phyloP scores from a whole-genome alignment of 1,140 invertebrate genomes.

The Drosophila navojoa region DNA sequence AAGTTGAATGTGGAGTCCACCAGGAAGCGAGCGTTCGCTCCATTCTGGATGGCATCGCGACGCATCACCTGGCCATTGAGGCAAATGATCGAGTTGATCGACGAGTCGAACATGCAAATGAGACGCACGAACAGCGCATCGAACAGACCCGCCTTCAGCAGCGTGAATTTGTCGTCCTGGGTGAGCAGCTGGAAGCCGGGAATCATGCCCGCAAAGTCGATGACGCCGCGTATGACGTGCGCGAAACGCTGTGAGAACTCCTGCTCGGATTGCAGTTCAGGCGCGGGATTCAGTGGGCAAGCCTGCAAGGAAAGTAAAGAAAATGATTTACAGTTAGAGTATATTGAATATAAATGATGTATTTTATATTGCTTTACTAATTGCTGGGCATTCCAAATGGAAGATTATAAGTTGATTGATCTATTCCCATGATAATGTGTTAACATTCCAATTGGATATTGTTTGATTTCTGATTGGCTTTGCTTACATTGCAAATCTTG shows the following conservation, averaged over 20 bases:
- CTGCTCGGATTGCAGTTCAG: slow-evolving; percentile 94
- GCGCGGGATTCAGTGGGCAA: slow-evolving; percentile 91
- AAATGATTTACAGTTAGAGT: not conserved
- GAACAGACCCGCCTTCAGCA: slow-evolving; percentile 97
- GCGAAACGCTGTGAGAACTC: slow-evolving; percentile 97
- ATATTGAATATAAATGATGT: too few relatives aligned
- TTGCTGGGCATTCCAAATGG: too few relatives aligned
- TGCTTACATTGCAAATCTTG: too few relatives aligned
- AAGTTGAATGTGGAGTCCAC: slow-evolving; percentile 99
- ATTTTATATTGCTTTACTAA: too few relatives aligned
- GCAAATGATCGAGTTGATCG: slow-evolving; percentile 95
- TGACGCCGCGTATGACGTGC: slow-evolving; percentile 97
- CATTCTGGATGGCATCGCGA: slow-evolving; percentile 94
- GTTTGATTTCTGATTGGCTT: too few relatives aligned
- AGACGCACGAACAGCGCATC: slow-evolving; percentile 96
- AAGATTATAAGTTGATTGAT: too few relatives aligned
- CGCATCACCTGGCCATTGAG: slow-evolving; percentile 96
- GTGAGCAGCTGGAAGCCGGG: slow-evolving; percentile 97
- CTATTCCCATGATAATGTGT: too few relatives aligned
- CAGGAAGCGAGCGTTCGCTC: slow-evolving; percentile 95
- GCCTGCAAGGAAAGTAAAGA: slow-evolving; percentile 43
- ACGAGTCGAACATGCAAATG: slow-evolving; percentile 96
- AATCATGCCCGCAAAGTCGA: slow-evolving; percentile 98
- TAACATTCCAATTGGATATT: not conserved
- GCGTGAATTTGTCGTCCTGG: slow-evolving; percentile 98